phyloP scores from a whole-genome alignment of 35 echinoderm and acorn worm species.

The Acanthaster planci region DNA sequence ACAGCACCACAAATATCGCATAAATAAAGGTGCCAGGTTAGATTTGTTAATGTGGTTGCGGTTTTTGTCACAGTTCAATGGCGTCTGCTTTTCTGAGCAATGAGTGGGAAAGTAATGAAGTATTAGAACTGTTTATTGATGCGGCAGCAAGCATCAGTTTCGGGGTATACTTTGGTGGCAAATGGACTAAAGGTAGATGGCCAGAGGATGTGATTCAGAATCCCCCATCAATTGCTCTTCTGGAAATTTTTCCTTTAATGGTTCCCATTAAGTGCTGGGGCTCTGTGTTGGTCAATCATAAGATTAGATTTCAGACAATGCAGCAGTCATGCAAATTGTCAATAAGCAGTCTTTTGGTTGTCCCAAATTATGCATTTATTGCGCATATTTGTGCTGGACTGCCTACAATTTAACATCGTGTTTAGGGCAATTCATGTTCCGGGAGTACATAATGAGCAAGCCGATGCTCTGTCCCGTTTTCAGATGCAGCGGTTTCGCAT shows the following conservation, averaged over 20 bases:
- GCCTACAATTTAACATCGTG: slow-evolving; percentile 37
- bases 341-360: slow-evolving; percentile 32
- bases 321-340: slow-evolving; percentile 29
- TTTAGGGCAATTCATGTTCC: slow-evolving; percentile 44
- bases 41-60: neutral
- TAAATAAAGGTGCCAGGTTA: neutral
- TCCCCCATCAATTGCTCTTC: slow-evolving; percentile 15
- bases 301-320: slow-evolving; percentile 27
- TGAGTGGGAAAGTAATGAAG: slow-evolving; percentile 1
- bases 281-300: neutral
- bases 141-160: slow-evolving; percentile 35
- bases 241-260: slow-evolving; percentile 38
- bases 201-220: neutral
- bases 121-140: slow-evolving; percentile 23
- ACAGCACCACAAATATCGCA: neutral
- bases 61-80: neutral
- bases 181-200: slow-evolving; percentile 37
- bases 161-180: slow-evolving; percentile 25
- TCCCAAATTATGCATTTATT: slow-evolving; percentile 39
- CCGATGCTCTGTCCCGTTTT: slow-evolving; percentile 68
- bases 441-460: slow-evolving; percentile 39
- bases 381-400: slow-evolving; percentile 26
- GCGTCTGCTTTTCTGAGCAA: neutral
- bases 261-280: slow-evolving; percentile 30
- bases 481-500: slow-evolving; percentile 47